Base-by-base conservation (phyloP, 2,797 vertebrate genomes). In the Lacerta bilineata region DNA sequence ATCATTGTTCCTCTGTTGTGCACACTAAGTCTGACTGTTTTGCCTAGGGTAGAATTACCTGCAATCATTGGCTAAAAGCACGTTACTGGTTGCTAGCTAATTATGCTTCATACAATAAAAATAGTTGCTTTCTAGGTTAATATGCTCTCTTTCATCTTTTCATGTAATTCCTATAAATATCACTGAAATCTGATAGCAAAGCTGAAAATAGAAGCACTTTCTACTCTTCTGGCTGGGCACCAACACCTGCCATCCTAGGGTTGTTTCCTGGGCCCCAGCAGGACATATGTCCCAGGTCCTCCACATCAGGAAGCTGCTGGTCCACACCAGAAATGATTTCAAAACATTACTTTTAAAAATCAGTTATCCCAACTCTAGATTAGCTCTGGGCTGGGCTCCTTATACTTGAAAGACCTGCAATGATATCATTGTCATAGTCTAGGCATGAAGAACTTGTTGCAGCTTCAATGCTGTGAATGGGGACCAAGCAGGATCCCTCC, bases 61-160 rank as follows among this genome's bases (percentile, higher is more conserved):
- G 79, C 94, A 91, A 94, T 94, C 88, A 64, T 59, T 59, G 69
- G 27, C 18, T 76, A 85, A 85, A 77, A 23, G 46, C 33, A 76
- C 77, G 88, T 77, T 89, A 93, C 89, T 91, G 91, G 90, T 87
- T 91, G 86, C 83, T 92, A 91, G 92, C 89, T 89, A 94, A 84
- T 79, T 87, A 72, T 85, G n/a, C 91, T 87, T 74, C 88, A 29
- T 20, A 86, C 84, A 85, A 89, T 85, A 86, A 88, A 91, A 91
- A 89, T 66, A 83, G 3, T 9, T 27, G 39, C 17, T 20, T 77
- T 46, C 41, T 43, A 46, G 8, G 20, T 77, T 13, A 29, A 23
- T 77, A 43, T 77, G 20, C 5, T 43, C 25, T 77, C 15, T 75
- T 75, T 39, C 72, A 75, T 8, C 69, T n/a, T 15, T n/a, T 33